Evolutionary conservation across 2,113 vertebrate species (phyloP).

Genomic region (Bubo bubo): DNA sequence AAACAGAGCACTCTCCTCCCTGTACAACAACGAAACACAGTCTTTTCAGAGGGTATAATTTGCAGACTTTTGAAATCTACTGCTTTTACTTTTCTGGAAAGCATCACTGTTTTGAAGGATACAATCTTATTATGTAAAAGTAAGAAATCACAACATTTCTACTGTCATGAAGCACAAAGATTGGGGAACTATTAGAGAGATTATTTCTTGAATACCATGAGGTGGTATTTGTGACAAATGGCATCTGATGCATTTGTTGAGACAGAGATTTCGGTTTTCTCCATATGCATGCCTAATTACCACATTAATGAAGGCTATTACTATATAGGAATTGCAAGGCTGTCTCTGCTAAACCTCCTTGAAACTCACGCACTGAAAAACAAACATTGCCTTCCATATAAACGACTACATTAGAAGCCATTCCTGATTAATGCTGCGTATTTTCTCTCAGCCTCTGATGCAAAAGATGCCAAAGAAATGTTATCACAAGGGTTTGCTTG

Average conservation of each 20-base stretch:
- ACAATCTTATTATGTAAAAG: background rate
- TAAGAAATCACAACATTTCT: background rate
- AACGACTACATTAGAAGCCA: slow-evolving; percentile 8
- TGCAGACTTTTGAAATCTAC: background rate
- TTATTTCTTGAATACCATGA: background rate
- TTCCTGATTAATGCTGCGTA: background rate
- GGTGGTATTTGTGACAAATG: background rate
- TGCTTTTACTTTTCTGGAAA: background rate
- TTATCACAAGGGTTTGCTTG: slow-evolving; percentile 12
- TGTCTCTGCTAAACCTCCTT: background rate
- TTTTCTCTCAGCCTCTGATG: background rate
- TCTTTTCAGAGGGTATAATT: background rate
- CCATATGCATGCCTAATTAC: background rate
- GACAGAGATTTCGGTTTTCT: background rate
- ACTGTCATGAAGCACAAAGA: background rate
- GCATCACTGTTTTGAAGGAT: background rate
- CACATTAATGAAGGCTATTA: background rate
- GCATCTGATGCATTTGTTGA: background rate
- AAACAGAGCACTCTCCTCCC: background rate
- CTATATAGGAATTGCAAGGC: slow-evolving; percentile 30
- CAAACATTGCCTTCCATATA: slow-evolving; percentile 24
- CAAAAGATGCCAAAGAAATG: background rate
- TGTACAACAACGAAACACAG: background rate
- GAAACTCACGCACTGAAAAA: background rate
- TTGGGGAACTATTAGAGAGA: background rate